These are phyloP conservation scores for Scaptomyza flava DNA, from an alignment of 2,888 invertebrate species.

Conservation along the genomic window DNA sequence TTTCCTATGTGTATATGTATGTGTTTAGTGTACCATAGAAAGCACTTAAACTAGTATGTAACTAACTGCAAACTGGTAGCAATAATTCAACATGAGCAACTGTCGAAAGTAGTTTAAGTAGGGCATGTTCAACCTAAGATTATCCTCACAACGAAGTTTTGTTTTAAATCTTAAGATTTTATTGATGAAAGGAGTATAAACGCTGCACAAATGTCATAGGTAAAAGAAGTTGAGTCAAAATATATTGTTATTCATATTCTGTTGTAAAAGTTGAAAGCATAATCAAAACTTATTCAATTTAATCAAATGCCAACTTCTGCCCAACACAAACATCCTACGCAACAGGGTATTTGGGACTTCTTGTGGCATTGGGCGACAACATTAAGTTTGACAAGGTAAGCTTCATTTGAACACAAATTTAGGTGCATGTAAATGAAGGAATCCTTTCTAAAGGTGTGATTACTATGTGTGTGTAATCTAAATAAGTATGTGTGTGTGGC, in stretches of 20 bases:
- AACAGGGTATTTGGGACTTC: conserved; percentile 12
- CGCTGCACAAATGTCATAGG: no score
- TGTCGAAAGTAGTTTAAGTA: conserved; percentile 2
- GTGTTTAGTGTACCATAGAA: conserved; percentile 6
- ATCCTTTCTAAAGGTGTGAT: neutral
- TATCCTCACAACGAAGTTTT: neutral
- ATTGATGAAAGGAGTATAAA: no score
- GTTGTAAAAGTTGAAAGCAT: no score
- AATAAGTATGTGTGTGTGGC: conserved; percentile 4
- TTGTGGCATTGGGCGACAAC: conserved; percentile 33
- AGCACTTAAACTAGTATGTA: conserved; percentile 46
- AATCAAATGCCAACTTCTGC: no score
- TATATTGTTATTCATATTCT: no score
- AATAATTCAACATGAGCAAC: conserved; percentile 38
- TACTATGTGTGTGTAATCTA: conserved; percentile 1
- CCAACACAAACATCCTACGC: neutral
- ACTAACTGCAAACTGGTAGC: conserved; percentile 46
- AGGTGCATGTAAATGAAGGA: conserved; percentile 26
- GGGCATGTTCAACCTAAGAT: neutral
- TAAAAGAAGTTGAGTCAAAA: no score
- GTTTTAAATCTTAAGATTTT: neutral
- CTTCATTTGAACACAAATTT: conserved; percentile 24
- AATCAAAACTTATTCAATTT: no score
- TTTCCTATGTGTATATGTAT: conserved; percentile 10
- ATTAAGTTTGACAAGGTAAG: conserved; percentile 50